phyloP scores from a whole-genome alignment of 2,797 vertebrate species.

The Sebastes wilsoni region DNA sequence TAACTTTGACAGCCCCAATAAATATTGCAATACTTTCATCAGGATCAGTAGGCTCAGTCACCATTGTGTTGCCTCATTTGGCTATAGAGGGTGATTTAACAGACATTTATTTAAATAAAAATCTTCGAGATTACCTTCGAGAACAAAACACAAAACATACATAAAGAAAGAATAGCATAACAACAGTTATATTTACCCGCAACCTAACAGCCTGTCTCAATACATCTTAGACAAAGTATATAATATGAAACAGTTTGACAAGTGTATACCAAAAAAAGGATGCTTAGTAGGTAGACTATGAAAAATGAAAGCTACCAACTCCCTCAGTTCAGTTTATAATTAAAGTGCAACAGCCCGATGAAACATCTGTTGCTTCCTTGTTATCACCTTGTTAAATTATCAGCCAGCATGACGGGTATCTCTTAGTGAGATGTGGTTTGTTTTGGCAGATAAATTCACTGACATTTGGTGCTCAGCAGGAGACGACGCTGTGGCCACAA shows the following conservation, averaged over 20 bases:
- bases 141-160: not conserved
- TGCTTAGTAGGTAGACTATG: not conserved
- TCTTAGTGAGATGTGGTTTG: not conserved
- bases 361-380: not conserved
- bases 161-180: not conserved
- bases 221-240: not conserved
- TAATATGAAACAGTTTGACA: too few relatives aligned
- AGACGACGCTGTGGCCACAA: not conserved
- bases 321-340: not conserved
- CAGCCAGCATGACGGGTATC: not conserved
- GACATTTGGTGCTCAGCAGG: not conserved
- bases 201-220: not conserved
- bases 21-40: too few relatives aligned
- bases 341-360: not conserved
- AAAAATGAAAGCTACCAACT: not conserved
- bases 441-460: not conserved
- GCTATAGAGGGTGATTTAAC: too few relatives aligned
- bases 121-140: too few relatives aligned
- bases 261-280: not conserved
- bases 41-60: too few relatives aligned
- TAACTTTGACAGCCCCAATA: too few relatives aligned
- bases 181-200: not conserved
- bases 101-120: too few relatives aligned
- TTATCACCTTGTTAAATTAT: not conserved
- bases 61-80: too few relatives aligned